Base-by-base conservation (phyloP, 2,888 invertebrate genomes). In the Tricholauxania praeusta region DNA sequence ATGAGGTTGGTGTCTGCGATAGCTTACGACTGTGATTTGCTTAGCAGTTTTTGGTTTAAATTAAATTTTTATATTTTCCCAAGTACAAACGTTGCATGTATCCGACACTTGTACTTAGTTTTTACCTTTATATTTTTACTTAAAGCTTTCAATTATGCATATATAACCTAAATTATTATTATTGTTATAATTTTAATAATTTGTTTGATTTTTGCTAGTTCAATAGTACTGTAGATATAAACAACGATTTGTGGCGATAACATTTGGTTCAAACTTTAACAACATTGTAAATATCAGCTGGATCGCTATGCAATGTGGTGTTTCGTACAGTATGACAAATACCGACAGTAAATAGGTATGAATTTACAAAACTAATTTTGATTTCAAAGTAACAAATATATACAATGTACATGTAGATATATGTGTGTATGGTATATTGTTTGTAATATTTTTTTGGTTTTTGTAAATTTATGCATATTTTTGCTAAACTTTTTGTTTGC, bases 231-330 rank as follows among this genome's bases (percentile, higher is more conserved):
- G 71, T 75, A 71, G 68, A 73, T 67, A 75, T 77, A 74, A 74
- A 72, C 72, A 76, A 69, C 71, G 75, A 73, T 77, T 70, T 76
- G 70, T 73, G 68, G 59, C 10, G 17, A 19, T 49, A 49, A 28
- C n/a, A 19, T 19, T 15, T 14, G 7, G 32, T 22, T 15, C 19
- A 66, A 66, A 52, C 66, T 66, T 68, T 59, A 68, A 68, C 68
- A 68, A 68, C 28, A 7, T 62, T 66, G 52, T 65, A 52, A 52
- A 39, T 62, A 22, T 65, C 19, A 51, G 28, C 32, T 28, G 15
- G 14, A 28, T 15, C 14, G 51, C 65, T 22, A 7, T 15, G 15
- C 28, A 53, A 60, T 60, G 60, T 10, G 6, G 6, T 15, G n/a
- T n/a, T 60, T 39, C 22, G 32, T 47, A 1, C n/a, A 19, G 47